These are phyloP conservation scores for Caenorhabditis sulstoni DNA, from an alignment of 2,888 invertebrate genomes.

Conservation along the genomic window DNA sequence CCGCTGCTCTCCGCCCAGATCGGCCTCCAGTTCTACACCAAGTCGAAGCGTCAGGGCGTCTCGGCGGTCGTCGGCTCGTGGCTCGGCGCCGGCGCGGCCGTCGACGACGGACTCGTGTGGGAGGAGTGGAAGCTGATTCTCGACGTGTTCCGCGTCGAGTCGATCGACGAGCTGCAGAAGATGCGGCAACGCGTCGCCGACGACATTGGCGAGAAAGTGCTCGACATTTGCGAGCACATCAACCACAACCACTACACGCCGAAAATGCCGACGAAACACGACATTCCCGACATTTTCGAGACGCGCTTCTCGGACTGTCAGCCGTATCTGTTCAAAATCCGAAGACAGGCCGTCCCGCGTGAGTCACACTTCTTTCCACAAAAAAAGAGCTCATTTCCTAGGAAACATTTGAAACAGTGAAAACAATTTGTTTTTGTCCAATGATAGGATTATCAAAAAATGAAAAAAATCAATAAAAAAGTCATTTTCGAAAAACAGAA, in stretches of 20 bases:
- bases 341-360: conserved; percentile 62
- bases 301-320: conserved; percentile 93
- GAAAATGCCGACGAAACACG: conserved; percentile 84
- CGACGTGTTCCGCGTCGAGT: conserved; percentile 89
- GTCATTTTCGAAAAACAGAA: background rate
- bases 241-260: conserved; percentile 96
- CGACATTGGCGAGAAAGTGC: conserved; percentile 90
- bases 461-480: background rate
- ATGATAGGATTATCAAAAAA: background rate
- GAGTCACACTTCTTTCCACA: conserved; percentile 25
- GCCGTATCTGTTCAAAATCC: conserved; percentile 95
- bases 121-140: conserved; percentile 97
- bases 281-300: conserved; percentile 94
- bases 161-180: conserved; percentile 86
- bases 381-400: too few relatives aligned
- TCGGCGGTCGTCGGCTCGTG: conserved; percentile 37
- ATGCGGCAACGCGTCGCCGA: conserved; percentile 86
- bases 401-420: too few relatives aligned
- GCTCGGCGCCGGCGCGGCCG: conserved; percentile 24
- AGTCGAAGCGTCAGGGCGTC: conserved; percentile 37
- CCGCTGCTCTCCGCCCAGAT: conserved; percentile 72
- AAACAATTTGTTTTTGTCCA: too few relatives aligned
- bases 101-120: conserved; percentile 95
- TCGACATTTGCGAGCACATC: conserved; percentile 95
- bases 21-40: conserved; percentile 76